These are phyloP conservation scores for Bembecia ichneumoniformis DNA, from an alignment of 2,888 invertebrate species.

Conservation along the genomic window DNA sequence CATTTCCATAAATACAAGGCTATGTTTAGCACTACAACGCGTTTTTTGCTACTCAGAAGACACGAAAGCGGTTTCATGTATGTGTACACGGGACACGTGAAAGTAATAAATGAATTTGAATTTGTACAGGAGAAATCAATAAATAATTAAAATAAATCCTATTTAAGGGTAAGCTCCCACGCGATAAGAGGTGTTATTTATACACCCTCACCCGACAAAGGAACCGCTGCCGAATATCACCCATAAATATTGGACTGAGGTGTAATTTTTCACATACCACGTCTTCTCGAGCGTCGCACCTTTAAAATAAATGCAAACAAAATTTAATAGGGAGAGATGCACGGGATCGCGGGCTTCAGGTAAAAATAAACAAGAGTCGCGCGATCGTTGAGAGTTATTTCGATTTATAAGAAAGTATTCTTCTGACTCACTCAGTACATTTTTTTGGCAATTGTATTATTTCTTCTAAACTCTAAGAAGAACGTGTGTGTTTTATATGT, in stretches of 20 bases:
- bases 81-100: too few relatives aligned
- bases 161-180: slow-evolving; percentile 70
- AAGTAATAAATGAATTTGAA: too few relatives aligned
- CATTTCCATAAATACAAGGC: not conserved
- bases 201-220: slow-evolving; percentile 70
- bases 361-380: slow-evolving; percentile 66
- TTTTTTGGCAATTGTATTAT: not conserved
- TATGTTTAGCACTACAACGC: not conserved
- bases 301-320: slow-evolving; percentile 74
- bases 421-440: not conserved
- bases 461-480: not conserved
- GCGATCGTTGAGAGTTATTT: slow-evolving; percentile 44
- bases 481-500: not conserved
- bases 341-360: slow-evolving; percentile 65
- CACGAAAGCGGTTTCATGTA: too few relatives aligned
- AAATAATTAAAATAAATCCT: slow-evolving; percentile 70
- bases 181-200: slow-evolving; percentile 73
- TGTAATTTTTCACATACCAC: slow-evolving; percentile 74
- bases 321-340: slow-evolving; percentile 74
- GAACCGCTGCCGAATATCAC: slow-evolving; percentile 73
- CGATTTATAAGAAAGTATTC: not conserved
- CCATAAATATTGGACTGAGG: slow-evolving; percentile 73
- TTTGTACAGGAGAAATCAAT: slow-evolving; percentile 23
- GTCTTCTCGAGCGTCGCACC: slow-evolving; percentile 70
- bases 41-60: too few relatives aligned